phyloP scores from a whole-genome alignment of 2,797 vertebrate genomes.

The Pseudopleuronectes americanus region DNA sequence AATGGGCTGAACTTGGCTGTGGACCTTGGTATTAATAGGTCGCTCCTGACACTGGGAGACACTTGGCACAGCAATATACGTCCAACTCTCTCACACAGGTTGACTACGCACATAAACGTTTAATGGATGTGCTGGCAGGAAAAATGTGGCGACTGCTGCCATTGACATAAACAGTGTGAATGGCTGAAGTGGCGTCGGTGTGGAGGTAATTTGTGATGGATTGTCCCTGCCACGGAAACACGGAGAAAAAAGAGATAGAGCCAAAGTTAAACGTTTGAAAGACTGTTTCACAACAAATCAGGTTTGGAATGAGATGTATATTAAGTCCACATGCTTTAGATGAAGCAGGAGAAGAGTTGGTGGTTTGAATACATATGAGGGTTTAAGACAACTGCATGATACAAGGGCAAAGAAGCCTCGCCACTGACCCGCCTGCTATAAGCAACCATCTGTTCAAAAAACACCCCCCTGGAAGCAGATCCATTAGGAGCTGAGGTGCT shows the following conservation, averaged over 20 bases:
- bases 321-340: neutral
- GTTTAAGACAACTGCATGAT: conserved; percentile 50
- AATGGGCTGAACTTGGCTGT: conserved; percentile 48
- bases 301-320: conserved; percentile 1
- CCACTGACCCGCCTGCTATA: conserved; percentile 42
- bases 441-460: conserved; percentile 70
- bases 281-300: neutral
- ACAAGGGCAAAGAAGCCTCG: conserved; percentile 50
- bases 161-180: neutral
- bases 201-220: conserved; percentile 7
- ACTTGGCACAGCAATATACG: conserved; percentile 39
- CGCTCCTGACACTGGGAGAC: conserved; percentile 53
- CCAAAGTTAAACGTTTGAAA: too few species aligned
- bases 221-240: neutral
- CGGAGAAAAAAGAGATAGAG: neutral
- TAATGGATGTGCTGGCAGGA: conserved; percentile 14
- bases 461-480: conserved; percentile 45
- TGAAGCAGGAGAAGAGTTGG: neutral
- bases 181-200: neutral
- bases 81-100: conserved; percentile 13
- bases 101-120: conserved; percentile 30
- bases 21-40: conserved; percentile 44
- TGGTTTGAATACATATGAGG: conserved; percentile 44
- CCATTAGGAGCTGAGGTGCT: conserved; percentile 56
- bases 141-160: conserved; percentile 2